Evolutionary conservation across 2,113 vertebrate genomes (phyloP), one percentile per base, ranked within the genome.

Genomic region (Machaerirhynchus nigripectus): DNA sequence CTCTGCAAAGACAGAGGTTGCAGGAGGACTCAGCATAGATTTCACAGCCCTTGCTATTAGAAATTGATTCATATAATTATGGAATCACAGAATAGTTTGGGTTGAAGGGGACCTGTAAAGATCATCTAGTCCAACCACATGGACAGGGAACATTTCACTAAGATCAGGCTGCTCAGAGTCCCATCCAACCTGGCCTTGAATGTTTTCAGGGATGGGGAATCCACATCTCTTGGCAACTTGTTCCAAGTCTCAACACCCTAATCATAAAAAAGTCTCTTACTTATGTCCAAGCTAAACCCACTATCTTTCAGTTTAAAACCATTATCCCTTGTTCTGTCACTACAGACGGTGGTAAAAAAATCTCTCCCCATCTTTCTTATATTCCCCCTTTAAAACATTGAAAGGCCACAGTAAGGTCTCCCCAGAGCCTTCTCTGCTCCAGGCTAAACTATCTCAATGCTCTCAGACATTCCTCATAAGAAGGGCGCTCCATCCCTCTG

Each of bases 1-100:
- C 47, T 95, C 96, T 55, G 74, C 53, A 78, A 76, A 85, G 85
- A 61, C 46, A 91, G 21, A 90, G 88, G 78, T 39, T 78, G 17
- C 47, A 73, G 17, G 55, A 89, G 42, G 92, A 85, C 68, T 78
- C 2, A 0, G 53, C 69, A 79, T 67, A 53, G 49, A 94, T 93
- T 94, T 52, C 46, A 73, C 22, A 87, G 53, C 26, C 33, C 40
- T 91, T 19, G 11, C 52, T 77, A 31, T 79, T 69, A 86, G 64
- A 92, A 53, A 75, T 59, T 28, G 44, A 84, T 86, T 78, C 27
- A 57, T 40, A 40, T 64, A 44, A 87, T 81, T 55, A 49, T 35
- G 42, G 40, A 65, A 84, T 73, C 27, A 47, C n/a, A 47, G 37
- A 77, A 76, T 16, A 26, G 20, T 57, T 69, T 77, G 50, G 6